These are phyloP conservation scores for Enoplolaimus lenunculus DNA, from an alignment of 2,888 invertebrate genomes.

Conservation along the genomic window DNA sequence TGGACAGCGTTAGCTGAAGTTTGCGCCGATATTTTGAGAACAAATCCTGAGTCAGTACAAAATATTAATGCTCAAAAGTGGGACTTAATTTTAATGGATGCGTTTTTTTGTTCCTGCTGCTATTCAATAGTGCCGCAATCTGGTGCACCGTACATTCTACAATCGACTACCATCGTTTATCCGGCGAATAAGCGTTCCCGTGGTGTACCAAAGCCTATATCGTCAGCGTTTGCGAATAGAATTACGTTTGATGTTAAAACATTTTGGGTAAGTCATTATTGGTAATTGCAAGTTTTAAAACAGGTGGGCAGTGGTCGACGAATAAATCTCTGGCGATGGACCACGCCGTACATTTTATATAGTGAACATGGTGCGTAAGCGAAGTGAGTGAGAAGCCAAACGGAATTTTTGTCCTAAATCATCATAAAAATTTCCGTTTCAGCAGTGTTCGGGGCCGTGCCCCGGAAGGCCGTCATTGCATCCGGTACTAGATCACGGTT, in stretches of 20 bases:
- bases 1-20: not conserved
- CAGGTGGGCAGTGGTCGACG: too few relatives aligned
- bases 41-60: not conserved
- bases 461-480: too few relatives aligned
- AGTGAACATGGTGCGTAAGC: too few relatives aligned
- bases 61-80: constrained; percentile 10
- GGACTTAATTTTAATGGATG: constrained; percentile 21
- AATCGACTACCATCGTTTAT: not conserved
- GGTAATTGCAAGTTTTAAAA: too few relatives aligned
- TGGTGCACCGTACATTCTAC: not conserved
- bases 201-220: not conserved
- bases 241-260: not conserved
- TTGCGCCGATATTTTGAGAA: not conserved
- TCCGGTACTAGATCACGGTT: too few relatives aligned
- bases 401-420: too few relatives aligned
- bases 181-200: not conserved
- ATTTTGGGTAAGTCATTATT: not conserved
- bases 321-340: too few relatives aligned
- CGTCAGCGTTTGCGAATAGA: not conserved
- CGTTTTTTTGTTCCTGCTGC: constrained; percentile 8
- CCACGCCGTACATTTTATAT: too few relatives aligned
- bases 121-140: not conserved
- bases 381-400: too few relatives aligned
- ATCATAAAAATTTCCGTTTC: too few relatives aligned
- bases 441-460: too few relatives aligned